Evolutionary conservation across 2,888 invertebrate species (phyloP), one percentile per base, ranked within the genome.

Genomic region (Cerceris ruficornis): DNA sequence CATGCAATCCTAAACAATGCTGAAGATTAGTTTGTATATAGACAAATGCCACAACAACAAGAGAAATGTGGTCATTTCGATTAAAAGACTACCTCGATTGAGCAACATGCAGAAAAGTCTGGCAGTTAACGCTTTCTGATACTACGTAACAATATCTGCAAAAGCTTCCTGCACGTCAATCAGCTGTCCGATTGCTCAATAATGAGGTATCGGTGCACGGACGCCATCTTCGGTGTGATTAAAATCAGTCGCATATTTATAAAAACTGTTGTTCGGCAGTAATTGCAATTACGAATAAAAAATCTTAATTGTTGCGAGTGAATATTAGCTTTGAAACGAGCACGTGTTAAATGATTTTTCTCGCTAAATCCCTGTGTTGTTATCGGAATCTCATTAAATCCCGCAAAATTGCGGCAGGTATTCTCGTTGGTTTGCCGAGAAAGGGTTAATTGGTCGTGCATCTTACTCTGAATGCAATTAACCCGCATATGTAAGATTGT

Each of bases 331-430:
- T n/a, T 15, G 6, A 54, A 15, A 54, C 15, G n/a, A 43, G 17
- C 52, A 50, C 7, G 52, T 39, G 28, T 39, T 46, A 7, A 7
- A 39, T 9, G 49, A 17, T 50, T 52, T 15, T 52, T 60, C 14
- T 11, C 39, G 28, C 11, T 57, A 57, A 57, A 28, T 57, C 14
- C 43, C 43, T 7, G 28, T 67, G 13, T 28, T 14, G 13, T 52
- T 13, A 28, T 73, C 61, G 46, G 61, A 61, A 62, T 73, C 14
- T 61, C 15, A 73, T 69, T 62, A 62, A 73, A 61, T 57, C 15
- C 39, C 28, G 57, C 42, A 43, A 41, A 60, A 72, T 67, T 67
- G 9, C 46, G n/a, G 28, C 14, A 15, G 52, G 28, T 42, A 43
- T 61, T n/a, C 46, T 49, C 42, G n/a, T 1, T n/a, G 11, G 13